Evolutionary conservation across 2,888 invertebrate genomes (phyloP).

Genomic region (Tolmerus cingulatus): DNA sequence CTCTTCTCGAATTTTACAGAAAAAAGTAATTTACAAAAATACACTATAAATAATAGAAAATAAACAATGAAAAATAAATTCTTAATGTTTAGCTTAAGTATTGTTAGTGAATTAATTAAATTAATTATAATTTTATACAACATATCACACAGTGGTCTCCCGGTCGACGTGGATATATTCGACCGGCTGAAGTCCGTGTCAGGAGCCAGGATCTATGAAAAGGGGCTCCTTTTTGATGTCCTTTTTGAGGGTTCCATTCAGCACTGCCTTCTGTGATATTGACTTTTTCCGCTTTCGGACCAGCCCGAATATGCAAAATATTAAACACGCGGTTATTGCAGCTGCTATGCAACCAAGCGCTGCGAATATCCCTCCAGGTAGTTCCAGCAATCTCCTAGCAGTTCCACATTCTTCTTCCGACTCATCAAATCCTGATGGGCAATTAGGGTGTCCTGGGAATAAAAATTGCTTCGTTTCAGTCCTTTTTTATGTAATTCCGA

Average conservation of each 20-base stretch:
- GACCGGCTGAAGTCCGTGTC: constrained; percentile 90
- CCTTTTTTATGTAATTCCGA: not conserved
- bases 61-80: not conserved
- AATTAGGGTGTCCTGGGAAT: constrained; percentile 65
- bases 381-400: constrained; percentile 65
- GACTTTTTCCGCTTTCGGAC: constrained; percentile 67
- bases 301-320: constrained; percentile 69
- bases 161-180: constrained; percentile 93
- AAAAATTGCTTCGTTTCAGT: constrained; percentile 2
- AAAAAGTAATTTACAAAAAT: constrained; percentile 37
- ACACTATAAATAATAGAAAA: constrained; percentile 37
- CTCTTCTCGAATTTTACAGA: not conserved
- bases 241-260: constrained; percentile 68
- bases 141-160: constrained; percentile 87
- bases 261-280: constrained; percentile 65
- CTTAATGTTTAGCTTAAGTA: constrained; percentile 29
- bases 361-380: constrained; percentile 67
- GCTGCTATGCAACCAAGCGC: constrained; percentile 69
- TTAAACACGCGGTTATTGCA: constrained; percentile 67
- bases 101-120: constrained; percentile 33
- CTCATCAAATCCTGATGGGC: constrained; percentile 76
- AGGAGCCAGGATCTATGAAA: constrained; percentile 72
- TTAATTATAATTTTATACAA: constrained; percentile 52
- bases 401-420: constrained; percentile 73
- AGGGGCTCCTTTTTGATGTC: constrained; percentile 66